Evolutionary conservation across 1,140 invertebrate species (phyloP).

Genomic region (Brachionus paranguensis): DNA sequence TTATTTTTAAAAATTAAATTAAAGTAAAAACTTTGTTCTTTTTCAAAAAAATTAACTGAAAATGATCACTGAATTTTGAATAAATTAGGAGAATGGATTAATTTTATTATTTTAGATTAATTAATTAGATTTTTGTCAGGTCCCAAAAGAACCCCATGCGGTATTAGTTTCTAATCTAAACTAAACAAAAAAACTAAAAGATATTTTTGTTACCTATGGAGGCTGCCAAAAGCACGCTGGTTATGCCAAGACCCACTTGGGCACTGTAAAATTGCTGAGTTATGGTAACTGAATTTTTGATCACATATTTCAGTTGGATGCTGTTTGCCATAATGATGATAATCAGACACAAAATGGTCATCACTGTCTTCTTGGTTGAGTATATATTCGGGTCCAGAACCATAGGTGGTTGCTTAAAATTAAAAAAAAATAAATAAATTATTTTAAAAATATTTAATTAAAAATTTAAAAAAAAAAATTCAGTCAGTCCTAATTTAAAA

Average conservation of each 20-base stretch:
- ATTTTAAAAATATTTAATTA: background rate
- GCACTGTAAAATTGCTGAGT: constrained; percentile 20
- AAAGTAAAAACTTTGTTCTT: background rate
- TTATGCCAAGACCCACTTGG: constrained; percentile 37
- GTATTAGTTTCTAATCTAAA: constrained; percentile 9
- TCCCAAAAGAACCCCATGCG: constrained; percentile 29
- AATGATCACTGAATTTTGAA: background rate
- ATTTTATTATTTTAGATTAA: background rate
- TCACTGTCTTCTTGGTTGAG: constrained; percentile 33
- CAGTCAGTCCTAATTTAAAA: background rate
- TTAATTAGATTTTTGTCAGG: constrained; percentile 25
- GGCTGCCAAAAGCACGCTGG: constrained; percentile 28
- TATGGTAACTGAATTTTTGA: constrained; percentile 27
- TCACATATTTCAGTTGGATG: constrained; percentile 31
- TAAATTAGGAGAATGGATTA: background rate
- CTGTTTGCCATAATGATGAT: constrained; percentile 39
- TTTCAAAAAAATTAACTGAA: background rate
- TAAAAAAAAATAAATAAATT: background rate
- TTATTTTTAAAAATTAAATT: background rate
- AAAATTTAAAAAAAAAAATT: background rate
- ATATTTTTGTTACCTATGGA: constrained; percentile 11
- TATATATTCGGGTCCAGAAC: constrained; percentile 22
- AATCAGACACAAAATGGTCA: constrained; percentile 36
- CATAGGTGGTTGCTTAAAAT: constrained; percentile 15
- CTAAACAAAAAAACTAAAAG: background rate